Evolutionary conservation across 2,888 invertebrate species (phyloP), one percentile per base, ranked within the genome.

Genomic region (Aproaerema taeniolella): DNA sequence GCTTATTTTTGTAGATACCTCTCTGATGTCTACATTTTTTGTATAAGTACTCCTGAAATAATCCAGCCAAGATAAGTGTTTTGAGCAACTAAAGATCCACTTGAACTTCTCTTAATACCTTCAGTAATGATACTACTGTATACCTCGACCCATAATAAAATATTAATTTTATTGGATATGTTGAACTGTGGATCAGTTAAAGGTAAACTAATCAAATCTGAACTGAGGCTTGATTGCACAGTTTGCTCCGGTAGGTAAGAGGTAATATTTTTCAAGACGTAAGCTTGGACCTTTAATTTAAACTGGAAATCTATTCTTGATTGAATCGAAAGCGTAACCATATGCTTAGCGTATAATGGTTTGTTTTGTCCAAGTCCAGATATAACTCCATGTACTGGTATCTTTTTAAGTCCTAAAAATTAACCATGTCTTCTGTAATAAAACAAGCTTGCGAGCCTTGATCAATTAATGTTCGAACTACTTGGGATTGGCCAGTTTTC

Each of bases 31-130:
- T 4, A 6, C 9, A 10, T 32, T 9, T 28, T 31, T 12, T 1
- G 24, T 14, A 28, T 20, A 20, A 20, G 31, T 31, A 20, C 20
- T 11, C 51, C 59, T 0, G 52, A 55, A 2, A 57, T 6, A 13
- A 57, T 46, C 56, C 57, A 58, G 0, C 54, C 55, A 2, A 57
- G 39, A 1, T 4, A 33, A 1, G 58, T 53, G 6, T 43, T 36
- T 38, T 59, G 57, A 6, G 52, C 54, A 11, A 47, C 25, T 20
- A 20, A 20, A 10, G 38, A 32, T 2, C 50, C 51, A 9, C 12
- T n/a, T 6, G 42, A 44, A 28, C 39, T 25, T 16, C 42, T 47
- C 1, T 32, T 39, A 2, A 56, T 6, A 0, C 51, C 54, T 16
- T 46, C 45, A 7, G 31, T 9, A n/a, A 56, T 35, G 7, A 55